These are phyloP conservation scores for Channa argus DNA, from an alignment of 2,113 vertebrate species.

Conservation along the genomic window DNA sequence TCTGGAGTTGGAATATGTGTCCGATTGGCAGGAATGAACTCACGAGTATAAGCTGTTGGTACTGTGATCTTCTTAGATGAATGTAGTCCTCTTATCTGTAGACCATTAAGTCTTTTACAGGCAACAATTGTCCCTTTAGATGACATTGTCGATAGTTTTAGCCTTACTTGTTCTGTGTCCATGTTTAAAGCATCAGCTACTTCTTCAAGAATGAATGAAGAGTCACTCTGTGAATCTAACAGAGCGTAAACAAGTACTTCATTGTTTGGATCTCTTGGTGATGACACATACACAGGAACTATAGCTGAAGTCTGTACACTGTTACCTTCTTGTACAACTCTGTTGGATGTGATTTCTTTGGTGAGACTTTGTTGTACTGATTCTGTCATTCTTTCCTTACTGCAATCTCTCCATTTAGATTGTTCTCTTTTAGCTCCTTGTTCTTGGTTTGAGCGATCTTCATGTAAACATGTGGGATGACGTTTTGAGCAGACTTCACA, in stretches of 20 bases:
- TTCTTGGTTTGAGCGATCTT: background rate
- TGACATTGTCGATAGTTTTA: constrained; percentile 40
- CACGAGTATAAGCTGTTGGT: constrained; percentile 28
- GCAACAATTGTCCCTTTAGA: constrained; percentile 32
- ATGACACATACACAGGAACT: constrained; percentile 30
- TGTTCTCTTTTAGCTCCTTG: background rate
- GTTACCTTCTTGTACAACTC: constrained; percentile 28
- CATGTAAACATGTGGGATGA: background rate
- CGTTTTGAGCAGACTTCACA: background rate
- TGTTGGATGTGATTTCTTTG: background rate
- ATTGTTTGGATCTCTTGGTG: constrained; percentile 12
- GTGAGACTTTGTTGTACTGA: background rate
- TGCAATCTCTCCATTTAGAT: background rate
- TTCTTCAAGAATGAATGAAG: constrained; percentile 45
- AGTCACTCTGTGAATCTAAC: constrained; percentile 38
- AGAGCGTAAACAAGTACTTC: constrained; percentile 37
- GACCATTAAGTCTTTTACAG: constrained; percentile 16
- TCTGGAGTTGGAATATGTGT: constrained; percentile 32
- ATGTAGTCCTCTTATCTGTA: constrained; percentile 38
- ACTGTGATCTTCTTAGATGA: constrained; percentile 19
- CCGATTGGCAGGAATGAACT: constrained; percentile 45
- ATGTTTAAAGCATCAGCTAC: background rate
- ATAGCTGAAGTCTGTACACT: constrained; percentile 8
- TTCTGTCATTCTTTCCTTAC: background rate
- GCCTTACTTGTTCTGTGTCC: constrained; percentile 29